These are phyloP conservation scores for Tapirus indicus DNA, from an alignment of 2,797 vertebrate species.

Conservation along the genomic window DNA sequence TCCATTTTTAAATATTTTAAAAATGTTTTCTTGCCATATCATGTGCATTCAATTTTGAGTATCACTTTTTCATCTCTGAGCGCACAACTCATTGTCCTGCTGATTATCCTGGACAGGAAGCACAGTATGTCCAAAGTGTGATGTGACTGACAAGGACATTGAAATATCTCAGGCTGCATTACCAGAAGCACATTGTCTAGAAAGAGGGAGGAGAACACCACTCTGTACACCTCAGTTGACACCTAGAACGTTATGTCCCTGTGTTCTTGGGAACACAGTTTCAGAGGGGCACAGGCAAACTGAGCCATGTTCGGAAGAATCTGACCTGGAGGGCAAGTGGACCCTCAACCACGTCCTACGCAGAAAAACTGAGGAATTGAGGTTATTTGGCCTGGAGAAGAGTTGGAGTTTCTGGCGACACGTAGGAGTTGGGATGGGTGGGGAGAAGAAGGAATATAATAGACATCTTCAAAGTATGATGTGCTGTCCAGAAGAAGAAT, in stretches of 20 bases:
- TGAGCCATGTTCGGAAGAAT: not conserved
- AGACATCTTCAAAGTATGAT: not conserved
- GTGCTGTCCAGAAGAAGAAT: not conserved
- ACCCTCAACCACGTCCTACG: not conserved
- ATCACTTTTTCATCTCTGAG: not conserved
- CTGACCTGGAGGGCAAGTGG: not conserved
- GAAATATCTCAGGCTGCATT: not conserved
- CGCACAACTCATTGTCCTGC: not conserved
- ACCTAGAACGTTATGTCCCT: not conserved
- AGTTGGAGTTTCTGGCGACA: not conserved
- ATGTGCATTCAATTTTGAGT: not conserved
- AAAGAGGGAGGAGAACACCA: not conserved
- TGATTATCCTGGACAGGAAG: not conserved
- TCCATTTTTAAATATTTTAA: conserved; percentile 13
- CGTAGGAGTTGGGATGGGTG: not conserved
- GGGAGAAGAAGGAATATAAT: not conserved
- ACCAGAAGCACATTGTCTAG: not conserved
- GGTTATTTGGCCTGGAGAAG: not conserved
- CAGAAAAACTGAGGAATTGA: not conserved
- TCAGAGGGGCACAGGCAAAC: not conserved
- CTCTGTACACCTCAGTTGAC: not conserved
- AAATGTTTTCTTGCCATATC: not conserved
- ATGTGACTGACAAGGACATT: not conserved
- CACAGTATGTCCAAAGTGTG: not conserved
- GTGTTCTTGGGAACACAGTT: not conserved